phyloP scores from a whole-genome alignment of 1,140 invertebrate species.

The Bemisia tabaci region DNA sequence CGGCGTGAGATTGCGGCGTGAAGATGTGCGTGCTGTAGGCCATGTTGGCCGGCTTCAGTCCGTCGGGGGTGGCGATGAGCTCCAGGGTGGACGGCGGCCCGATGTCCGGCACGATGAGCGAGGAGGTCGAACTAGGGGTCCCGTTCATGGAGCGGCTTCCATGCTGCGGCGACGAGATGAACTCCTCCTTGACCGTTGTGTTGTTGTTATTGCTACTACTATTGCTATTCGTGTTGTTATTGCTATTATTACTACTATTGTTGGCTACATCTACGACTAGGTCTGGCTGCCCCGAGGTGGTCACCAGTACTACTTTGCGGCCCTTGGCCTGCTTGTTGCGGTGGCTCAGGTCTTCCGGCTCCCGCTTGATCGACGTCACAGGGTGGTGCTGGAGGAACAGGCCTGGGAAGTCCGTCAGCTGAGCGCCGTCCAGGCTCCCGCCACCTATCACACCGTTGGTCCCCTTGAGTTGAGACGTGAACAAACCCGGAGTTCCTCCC shows the following conservation, averaged over 20 bases:
- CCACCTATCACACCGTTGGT: conserved; percentile 41
- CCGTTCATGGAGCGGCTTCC: conserved; percentile 35
- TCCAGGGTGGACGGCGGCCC: conserved; percentile 27
- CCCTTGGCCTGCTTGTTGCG: conserved; percentile 27
- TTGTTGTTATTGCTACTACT: conserved; percentile 9
- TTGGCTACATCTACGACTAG: conserved; percentile 35
- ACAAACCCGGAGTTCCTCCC: conserved; percentile 31
- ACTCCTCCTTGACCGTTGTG: conserved; percentile 33
- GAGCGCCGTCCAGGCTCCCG: conserved; percentile 36
- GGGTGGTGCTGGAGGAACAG: conserved; percentile 45
- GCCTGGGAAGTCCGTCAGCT: conserved; percentile 43
- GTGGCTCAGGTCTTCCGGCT: conserved; percentile 47
- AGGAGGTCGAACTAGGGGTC: conserved; percentile 35
- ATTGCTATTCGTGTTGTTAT: conserved; percentile 12
- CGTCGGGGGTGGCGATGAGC: conserved; percentile 38
- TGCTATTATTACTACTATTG: conserved; percentile 23
- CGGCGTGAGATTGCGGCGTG: conserved; percentile 26
- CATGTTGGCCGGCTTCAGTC: conserved; percentile 34
- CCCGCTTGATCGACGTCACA: conserved; percentile 40
- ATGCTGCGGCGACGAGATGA: conserved; percentile 34
- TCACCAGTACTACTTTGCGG: conserved; percentile 31
- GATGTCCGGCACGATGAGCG: conserved; percentile 32
- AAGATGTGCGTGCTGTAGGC: conserved; percentile 33
- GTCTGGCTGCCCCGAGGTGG: conserved; percentile 27
- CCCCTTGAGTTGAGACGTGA: conserved; percentile 32